Evolutionary conservation across 2,113 vertebrate species (phyloP), one percentile per base, ranked within the genome.

Genomic region (Trogon melanurus): DNA sequence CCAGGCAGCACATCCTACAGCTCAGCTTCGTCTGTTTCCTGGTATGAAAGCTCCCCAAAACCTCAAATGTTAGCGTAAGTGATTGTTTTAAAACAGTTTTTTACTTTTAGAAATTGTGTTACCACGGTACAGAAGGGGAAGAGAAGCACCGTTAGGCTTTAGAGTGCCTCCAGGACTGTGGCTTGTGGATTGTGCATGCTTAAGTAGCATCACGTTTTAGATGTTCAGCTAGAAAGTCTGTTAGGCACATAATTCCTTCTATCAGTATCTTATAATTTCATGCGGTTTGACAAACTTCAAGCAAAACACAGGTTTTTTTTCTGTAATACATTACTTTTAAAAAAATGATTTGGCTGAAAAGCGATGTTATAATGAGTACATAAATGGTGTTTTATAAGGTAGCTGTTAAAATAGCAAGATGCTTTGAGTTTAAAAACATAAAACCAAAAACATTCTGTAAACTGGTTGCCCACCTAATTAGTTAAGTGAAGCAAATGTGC

Each of bases 31-130:
- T 98, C 98, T 79, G 86, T 98, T 79, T 98, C 97, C 92, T 99
- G 99, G 99, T 99, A 98, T 96, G 98, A 99, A 92, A 99, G 98
- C 88, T 98, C 98, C 85, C 98, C 99, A 41, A 98, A 98, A 91
- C 96, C 98, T 95, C 99, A 99, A 95, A 99, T 99, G 97, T 98
- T 98, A 97, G 98, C 97, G 99, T 99, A 98, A 99, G 99, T 99
- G 94, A 91, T 88, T 47, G 30, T 61, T 94, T 92, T 91, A 36
- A 85, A 94, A 58, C 47, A 48, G 1, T 19, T 74, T 88, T 89
- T 88, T 79, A 56, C 54, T 71, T 80, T n/a, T 58, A 48, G 16
- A 88, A 85, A 51, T 51, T 5, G 47, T 36, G 6, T 60, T 56
- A 57, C 17, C 56, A 8, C 30, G 44, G 14, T 22, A 14, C n/a